Base-by-base conservation (phyloP, 2,888 invertebrate genomes). In the Electrophaes corylata region DNA sequence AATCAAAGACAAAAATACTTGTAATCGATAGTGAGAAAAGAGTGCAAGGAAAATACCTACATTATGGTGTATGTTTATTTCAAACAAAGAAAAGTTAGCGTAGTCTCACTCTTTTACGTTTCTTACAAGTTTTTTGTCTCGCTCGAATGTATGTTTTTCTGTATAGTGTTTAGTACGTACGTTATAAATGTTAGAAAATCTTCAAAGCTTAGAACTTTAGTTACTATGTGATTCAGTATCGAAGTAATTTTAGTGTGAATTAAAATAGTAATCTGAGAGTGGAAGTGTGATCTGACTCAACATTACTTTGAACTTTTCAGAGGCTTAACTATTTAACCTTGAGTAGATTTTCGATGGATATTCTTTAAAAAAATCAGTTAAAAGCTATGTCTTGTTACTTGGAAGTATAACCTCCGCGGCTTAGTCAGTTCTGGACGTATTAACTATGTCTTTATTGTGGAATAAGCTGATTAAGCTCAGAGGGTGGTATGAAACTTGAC, bases 251-350 rank as follows among this genome's bases (percentile, higher is more conserved):
- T 39, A 57, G 39, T 50, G 10, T 51, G 16, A n/a, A n/a, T n/a
- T 45, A 11, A 49, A 12, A 6, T 19, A 19, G 1, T 19, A 12
- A 31, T 19, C 26, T 53, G 48, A 48, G 52, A 20, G 23, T 23
- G 60, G 60, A 57, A 65, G 55, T 56, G 65, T 67, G 73, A 73
- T 73, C 73, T 73, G 73, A 72, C 5, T 1, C 3, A 20, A 10
- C 8, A 1, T 10, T 10, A 29, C 10, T 29, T 26, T 26, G 26
- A 26, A 26, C 26, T 26, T 6, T 29, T 10, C 10, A 8, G 10
- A 10, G 8, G 26, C 5, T 26, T 4, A 26, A 0, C 23, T 23
- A 23, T 6, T n/a, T n/a, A n/a, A n/a, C n/a, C n/a, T n/a, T n/a
- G n/a, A n/a, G n/a, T n/a, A n/a, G n/a, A n/a, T n/a, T 5, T 4